These are phyloP conservation scores for Lepidurus packardi DNA, from an alignment of 1,140 invertebrate genomes.

Conservation along the genomic window DNA sequence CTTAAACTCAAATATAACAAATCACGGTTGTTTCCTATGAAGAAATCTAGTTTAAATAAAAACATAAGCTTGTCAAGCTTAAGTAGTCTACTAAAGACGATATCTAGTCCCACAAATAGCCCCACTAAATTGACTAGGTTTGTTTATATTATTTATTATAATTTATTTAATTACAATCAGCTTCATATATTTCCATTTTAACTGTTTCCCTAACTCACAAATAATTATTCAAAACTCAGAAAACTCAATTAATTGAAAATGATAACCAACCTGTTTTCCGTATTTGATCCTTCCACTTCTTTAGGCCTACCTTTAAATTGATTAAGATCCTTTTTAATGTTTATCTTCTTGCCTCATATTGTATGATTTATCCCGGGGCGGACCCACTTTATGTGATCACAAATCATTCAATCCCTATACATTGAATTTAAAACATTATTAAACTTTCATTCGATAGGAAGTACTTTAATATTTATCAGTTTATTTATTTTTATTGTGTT, in stretches of 20 bases:
- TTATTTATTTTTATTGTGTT: constrained; percentile 49
- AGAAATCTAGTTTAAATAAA: constrained; percentile 46
- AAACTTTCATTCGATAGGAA: constrained; percentile 29
- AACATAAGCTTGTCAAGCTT: constrained; percentile 42
- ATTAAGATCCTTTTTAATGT: constrained; percentile 34
- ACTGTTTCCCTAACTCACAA: constrained; percentile 36
- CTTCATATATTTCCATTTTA: constrained; percentile 35
- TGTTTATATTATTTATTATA: constrained; percentile 36
- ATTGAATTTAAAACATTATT: constrained; percentile 37
- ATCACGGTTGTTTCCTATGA: constrained; percentile 55
- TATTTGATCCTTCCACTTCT: constrained; percentile 41
- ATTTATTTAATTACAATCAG: constrained; percentile 35
- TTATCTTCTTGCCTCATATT: constrained; percentile 35
- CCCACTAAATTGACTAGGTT: constrained; percentile 38
- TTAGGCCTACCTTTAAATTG: constrained; percentile 36
- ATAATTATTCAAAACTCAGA: constrained; percentile 36
- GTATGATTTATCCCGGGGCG: constrained; percentile 35
- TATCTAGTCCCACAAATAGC: constrained; percentile 42
- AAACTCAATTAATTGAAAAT: constrained; percentile 39
- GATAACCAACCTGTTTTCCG: constrained; percentile 43
- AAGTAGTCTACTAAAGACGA: constrained; percentile 37
- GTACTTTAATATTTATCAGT: constrained; percentile 44
- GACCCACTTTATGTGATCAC: background rate
- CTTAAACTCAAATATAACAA: constrained; percentile 51
- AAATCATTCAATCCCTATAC: constrained; percentile 15